Conservation (phyloP, 2,888 invertebrate genomes). For the Blera fallax region DNA sequence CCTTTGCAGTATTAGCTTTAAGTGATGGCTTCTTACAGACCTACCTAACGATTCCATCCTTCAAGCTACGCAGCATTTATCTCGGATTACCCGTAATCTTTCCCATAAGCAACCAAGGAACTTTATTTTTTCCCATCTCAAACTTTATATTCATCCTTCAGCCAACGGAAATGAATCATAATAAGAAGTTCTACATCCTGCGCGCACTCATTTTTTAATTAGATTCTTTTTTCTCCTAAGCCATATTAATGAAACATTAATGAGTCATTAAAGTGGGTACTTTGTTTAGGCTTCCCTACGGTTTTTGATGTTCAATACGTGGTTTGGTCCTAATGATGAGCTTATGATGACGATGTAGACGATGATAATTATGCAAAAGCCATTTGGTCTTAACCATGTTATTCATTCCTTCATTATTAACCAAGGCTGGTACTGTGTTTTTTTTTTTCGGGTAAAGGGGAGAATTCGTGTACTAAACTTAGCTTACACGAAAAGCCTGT, state of each 20-base stretch:
- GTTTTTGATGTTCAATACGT: conserved; percentile 49
- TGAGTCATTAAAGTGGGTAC: conserved; percentile 57
- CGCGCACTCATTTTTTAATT: conserved; percentile 65
- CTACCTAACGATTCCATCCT: too few relatives aligned
- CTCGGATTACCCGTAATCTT: conserved; percentile 53
- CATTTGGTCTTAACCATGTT: conserved; percentile 22
- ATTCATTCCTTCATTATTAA: conserved; percentile 45
- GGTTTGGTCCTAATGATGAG: conserved; percentile 6
- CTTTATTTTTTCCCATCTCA: not conserved
- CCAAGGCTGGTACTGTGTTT: not conserved
- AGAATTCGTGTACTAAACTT: not conserved
- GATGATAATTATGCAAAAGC: conserved; percentile 34
- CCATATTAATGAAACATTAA: conserved; percentile 67
- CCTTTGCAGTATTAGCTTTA: too few relatives aligned
- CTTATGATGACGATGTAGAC: conserved; percentile 7
- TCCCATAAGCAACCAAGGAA: conserved; percentile 15
- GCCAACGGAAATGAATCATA: conserved; percentile 19
- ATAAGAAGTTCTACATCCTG: conserved; percentile 59
- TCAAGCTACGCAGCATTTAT: conserved; percentile 45
- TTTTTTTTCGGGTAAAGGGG: not conserved
- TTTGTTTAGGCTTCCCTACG: conserved; percentile 34
- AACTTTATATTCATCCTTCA: not conserved
- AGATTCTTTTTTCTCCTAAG: conserved; percentile 52
- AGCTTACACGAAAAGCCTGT: not conserved
- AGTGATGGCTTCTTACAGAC: too few relatives aligned